Conservation (phyloP, 2,888 invertebrate species). For the Frankliniella intonsa region DNA sequence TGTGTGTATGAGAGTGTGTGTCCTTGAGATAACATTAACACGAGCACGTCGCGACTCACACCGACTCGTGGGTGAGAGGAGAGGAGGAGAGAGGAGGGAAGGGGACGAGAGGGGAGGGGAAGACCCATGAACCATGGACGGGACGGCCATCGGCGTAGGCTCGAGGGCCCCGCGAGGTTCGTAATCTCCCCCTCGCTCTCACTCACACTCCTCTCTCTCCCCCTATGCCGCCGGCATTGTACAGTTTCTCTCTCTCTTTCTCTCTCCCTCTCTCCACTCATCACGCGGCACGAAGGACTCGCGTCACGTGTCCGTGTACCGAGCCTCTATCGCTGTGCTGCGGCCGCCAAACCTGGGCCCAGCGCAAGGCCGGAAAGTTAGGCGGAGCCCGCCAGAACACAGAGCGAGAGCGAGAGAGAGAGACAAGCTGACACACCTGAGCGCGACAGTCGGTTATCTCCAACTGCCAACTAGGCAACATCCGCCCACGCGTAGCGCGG, state of each 20-base stretch:
- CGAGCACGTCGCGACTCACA: conserved; percentile 27
- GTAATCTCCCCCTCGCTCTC: background rate
- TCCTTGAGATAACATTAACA: conserved; percentile 6
- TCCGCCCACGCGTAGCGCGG: too few relatives aligned
- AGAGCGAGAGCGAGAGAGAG: background rate
- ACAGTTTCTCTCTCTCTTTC: conserved; percentile 37
- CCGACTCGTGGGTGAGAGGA: background rate
- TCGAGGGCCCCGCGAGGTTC: too few relatives aligned
- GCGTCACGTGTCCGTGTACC: too few relatives aligned
- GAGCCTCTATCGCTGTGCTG: too few relatives aligned
- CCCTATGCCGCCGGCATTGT: background rate
- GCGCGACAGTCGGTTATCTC: too few relatives aligned
- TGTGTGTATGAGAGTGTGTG: background rate
- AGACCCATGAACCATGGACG: too few relatives aligned
- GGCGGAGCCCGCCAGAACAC: too few relatives aligned
- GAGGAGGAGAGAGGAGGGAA: background rate
- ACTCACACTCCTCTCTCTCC: background rate
- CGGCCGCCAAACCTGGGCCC: too few relatives aligned
- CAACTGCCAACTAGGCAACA: too few relatives aligned
- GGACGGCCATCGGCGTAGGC: too few relatives aligned
- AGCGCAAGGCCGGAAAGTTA: too few relatives aligned
- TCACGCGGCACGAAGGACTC: background rate
- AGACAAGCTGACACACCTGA: background rate
- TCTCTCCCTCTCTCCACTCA: conserved; percentile 34
- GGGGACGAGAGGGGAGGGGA: background rate